Base-by-base conservation (phyloP, 2,888 invertebrate genomes). In the Sarcophaga caerulescens region DNA sequence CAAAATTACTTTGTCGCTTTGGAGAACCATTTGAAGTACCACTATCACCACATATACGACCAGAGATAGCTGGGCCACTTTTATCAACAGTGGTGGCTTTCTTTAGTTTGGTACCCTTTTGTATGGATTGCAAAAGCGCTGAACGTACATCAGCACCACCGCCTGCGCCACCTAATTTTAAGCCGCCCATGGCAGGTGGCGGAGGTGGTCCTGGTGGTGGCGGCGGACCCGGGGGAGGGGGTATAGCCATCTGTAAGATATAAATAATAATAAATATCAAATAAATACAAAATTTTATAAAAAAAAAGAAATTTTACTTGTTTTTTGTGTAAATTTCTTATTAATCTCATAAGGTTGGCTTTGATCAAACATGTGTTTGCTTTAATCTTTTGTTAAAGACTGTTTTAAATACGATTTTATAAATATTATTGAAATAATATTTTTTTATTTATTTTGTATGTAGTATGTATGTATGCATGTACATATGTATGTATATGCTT, bases 21-120 rank as follows among this genome's bases (percentile, higher is more conserved):
- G 89, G 88, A 35, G 89, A 87, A 44, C 87, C 63, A 8, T 79
- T 74, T 2, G 87, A 77, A 71, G 85, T 35, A 60, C 19, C 23
- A 6, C 69, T 71, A 66, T 70, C 80, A 68, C 77, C 80, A 68
- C 77, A 93, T 81, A 93, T 89, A 93, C 94, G 95, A 93, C 97
- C 97, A 89, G 95, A 94, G 88, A 97, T 94, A 73, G 95, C 92
- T 0, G 98, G 98, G 75, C 95, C 96, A 95, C 98, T 98, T 93
- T 97, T 97, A 92, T 98, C 98, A 90, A 96, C 96, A n/a, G 98
- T 98, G 0, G 96, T 96, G 77, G 97, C 94, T 93, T 98, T 98
- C 93, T 97, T 98, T 88, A 98, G 94, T 90, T 95, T 95, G 75
- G 96, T 94, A 81, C 98, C 98, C 92, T 96, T 96, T 89, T 97